Conservation (phyloP, 2,888 invertebrate genomes). For the Lissocephala sabroskyi region DNA sequence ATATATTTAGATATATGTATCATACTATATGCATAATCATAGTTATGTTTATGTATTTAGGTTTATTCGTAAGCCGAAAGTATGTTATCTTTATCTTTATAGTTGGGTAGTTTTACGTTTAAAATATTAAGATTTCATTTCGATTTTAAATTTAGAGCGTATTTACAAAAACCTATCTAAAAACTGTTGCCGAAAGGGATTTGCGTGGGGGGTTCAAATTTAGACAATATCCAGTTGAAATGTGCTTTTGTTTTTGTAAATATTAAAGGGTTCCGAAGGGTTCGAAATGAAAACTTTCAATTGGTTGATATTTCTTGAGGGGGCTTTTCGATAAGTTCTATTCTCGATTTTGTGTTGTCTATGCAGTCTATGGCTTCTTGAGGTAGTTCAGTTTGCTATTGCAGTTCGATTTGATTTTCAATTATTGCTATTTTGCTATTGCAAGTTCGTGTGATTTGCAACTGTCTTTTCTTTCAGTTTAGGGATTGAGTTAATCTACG, state of each 20-base stretch:
- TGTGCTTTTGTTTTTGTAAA: constrained; percentile 17
- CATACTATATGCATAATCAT: no score
- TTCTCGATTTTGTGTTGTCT: not conserved
- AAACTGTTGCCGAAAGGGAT: constrained; percentile 34
- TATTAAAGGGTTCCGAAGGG: constrained; percentile 10
- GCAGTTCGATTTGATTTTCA: constrained; percentile 65
- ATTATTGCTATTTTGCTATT: constrained; percentile 37
- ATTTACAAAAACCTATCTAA: constrained; percentile 72
- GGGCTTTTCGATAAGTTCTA: not conserved
- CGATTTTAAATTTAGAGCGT: constrained; percentile 62
- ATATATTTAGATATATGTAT: no score
- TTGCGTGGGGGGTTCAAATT: constrained; percentile 20
- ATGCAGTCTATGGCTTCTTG: constrained; percentile 67
- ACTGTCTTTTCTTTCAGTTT: constrained; percentile 30
- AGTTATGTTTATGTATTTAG: no score
- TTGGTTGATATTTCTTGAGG: not conserved
- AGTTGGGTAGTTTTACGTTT: constrained; percentile 30
- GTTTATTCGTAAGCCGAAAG: no score
- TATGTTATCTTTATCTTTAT: constrained; percentile 20
- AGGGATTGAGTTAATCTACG: no score
- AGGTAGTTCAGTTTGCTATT: constrained; percentile 73
- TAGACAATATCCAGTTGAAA: constrained; percentile 11
- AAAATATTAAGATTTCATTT: constrained; percentile 20
- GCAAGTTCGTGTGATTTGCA: constrained; percentile 18
- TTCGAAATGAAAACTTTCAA: no score